Percentiles rank a stretch among this genome's conserved stretches.
phyloP scores from a whole-genome alignment of 1,140 invertebrate genomes.

The Macrosteles quadrilineatus region DNA sequence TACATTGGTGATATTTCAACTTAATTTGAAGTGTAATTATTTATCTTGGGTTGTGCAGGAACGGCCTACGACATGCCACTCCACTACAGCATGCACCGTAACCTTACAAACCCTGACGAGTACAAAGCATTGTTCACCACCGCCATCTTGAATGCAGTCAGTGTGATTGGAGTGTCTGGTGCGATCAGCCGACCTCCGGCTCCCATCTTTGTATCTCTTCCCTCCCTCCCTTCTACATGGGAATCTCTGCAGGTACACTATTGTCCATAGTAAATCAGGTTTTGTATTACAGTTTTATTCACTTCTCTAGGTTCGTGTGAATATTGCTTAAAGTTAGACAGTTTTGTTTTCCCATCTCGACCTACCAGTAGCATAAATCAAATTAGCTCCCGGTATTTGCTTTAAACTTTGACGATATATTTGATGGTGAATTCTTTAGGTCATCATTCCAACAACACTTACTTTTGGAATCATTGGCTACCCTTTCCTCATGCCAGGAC shows the following conservation, averaged over 20 bases:
- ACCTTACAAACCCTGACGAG: conserved; percentile 74
- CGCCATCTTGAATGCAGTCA: conserved; percentile 53
- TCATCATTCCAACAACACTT: conserved; percentile 80
- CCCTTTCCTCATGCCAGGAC: conserved; percentile 89
- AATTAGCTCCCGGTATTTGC: too few species aligned
- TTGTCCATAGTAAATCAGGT: too few species aligned
- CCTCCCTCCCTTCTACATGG: conserved; percentile 87
- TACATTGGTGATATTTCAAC: too few species aligned
- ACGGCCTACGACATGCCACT: conserved; percentile 84
- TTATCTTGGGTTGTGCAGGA: too few species aligned
- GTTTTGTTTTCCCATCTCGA: too few species aligned
- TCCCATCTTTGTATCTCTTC: conserved; percentile 83
- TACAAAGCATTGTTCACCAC: conserved; percentile 74
- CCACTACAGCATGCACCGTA: conserved; percentile 71
- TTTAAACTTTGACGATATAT: too few species aligned
- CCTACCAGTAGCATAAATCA: too few species aligned
- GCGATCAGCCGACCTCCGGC: conserved; percentile 78
- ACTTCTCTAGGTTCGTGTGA: too few species aligned
- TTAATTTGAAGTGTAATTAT: too few species aligned
- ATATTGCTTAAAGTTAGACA: too few species aligned
- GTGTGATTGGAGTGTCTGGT: conserved; percentile 78
- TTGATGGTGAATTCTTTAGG: not conserved
- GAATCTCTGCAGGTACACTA: conserved; percentile 76
- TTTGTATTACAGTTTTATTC: too few species aligned
- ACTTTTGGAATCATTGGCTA: conserved; percentile 86